phyloP scores from a whole-genome alignment of 1,140 invertebrate genomes.

The Trachymyrmex septentrionalis region DNA sequence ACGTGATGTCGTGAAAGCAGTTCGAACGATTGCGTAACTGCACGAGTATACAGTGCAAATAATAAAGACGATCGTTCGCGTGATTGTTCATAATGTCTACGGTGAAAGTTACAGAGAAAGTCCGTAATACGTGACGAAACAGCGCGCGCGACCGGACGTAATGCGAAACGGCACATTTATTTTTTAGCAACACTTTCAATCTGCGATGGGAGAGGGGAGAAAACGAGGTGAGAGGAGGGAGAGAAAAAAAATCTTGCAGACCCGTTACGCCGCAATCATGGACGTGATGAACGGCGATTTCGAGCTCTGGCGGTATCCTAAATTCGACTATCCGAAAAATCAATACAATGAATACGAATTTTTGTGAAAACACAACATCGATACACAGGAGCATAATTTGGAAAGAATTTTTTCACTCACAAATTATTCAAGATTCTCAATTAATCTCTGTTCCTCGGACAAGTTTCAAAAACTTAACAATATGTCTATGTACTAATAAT shows the following conservation, averaged over 20 bases:
- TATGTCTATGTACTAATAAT: not conserved
- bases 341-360: not conserved
- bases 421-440: not conserved
- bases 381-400: not conserved
- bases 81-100: constrained; percentile 71
- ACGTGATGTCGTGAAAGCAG: constrained; percentile 58
- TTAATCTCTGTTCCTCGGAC: not conserved
- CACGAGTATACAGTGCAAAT: constrained; percentile 73
- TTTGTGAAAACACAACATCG: not conserved
- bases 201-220: not conserved
- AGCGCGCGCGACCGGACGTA: constrained; percentile 49
- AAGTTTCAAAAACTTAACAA: not conserved
- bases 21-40: constrained; percentile 51
- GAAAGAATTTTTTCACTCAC: not conserved
- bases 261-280: not conserved
- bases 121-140: constrained; percentile 52
- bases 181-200: constrained; percentile 52
- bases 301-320: not conserved
- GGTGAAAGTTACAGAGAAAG: constrained; percentile 78
- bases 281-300: constrained; percentile 12
- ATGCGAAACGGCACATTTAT: constrained; percentile 59
- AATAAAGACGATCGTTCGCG: constrained; percentile 73
- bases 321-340: not conserved
- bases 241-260: constrained; percentile 24
- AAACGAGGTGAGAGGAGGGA: constrained; percentile 4